Conservation (phyloP, 1,140 invertebrate genomes). For the Penaeus chinensis region DNA sequence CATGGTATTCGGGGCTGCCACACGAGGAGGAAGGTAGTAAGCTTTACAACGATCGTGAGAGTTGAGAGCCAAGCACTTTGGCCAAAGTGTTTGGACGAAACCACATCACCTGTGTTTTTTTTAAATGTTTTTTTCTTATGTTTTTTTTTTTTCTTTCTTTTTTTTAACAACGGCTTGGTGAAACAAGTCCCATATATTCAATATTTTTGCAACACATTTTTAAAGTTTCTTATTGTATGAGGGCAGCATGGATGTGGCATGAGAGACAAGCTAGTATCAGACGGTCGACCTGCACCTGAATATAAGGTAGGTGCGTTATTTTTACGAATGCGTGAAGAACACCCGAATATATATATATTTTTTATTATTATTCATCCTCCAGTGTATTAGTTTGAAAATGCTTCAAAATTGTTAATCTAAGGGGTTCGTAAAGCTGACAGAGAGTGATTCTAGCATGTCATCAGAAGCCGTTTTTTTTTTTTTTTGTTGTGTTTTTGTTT, state of each 20-base stretch:
- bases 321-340: slow-evolving; percentile 7
- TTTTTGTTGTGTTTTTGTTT: too few species aligned
- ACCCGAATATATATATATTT: slow-evolving; percentile 7
- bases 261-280: slow-evolving; percentile 26
- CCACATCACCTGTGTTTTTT: too few species aligned
- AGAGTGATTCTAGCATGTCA: slow-evolving; percentile 31
- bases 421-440: not conserved
- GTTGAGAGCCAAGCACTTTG: slow-evolving; percentile 5
- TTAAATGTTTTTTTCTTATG: too few species aligned
- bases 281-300: slow-evolving; percentile 36
- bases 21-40: slow-evolving; percentile 55
- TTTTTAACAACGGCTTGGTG: not conserved
- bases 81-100: too few species aligned
- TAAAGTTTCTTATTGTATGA: slow-evolving; percentile 42
- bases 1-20: slow-evolving; percentile 36
- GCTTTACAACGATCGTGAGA: not conserved
- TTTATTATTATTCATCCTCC: slow-evolving; percentile 8
- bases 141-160: slow-evolving; percentile 8
- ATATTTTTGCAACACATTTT: slow-evolving; percentile 21
- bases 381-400: slow-evolving; percentile 2
- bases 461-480: slow-evolving; percentile 29
- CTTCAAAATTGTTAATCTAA: slow-evolving; percentile 27
- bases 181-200: not conserved
- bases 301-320: slow-evolving; percentile 44
- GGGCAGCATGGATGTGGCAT: slow-evolving; percentile 52